Percentiles rank a stretch among this genome's conserved stretches.
These are phyloP conservation scores for Pseudeuparius sepicola DNA, from an alignment of 2,888 invertebrate genomes.

Conservation along the genomic window DNA sequence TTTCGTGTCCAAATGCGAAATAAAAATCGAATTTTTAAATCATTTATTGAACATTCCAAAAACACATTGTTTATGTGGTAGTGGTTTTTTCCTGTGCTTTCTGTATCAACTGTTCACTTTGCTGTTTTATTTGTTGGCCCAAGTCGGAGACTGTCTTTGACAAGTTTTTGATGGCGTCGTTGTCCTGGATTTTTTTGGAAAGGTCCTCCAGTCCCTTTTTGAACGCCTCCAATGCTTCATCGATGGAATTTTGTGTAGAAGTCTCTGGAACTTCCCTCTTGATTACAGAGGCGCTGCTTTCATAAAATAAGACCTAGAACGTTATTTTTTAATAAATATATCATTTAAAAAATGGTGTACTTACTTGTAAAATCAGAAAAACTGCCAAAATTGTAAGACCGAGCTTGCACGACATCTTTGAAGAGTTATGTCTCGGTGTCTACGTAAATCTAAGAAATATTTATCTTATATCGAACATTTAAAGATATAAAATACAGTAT, in stretches of 20 bases:
- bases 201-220: slow-evolving; percentile 26
- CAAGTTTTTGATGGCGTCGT: slow-evolving; percentile 6
- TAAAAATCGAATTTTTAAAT: too few species aligned
- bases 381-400: slow-evolving; percentile 21
- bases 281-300: slow-evolving; percentile 17
- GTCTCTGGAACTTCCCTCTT: slow-evolving; percentile 18
- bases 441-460: too few species aligned
- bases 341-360: slow-evolving; percentile 10
- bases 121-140: slow-evolving; percentile 3
- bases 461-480: too few species aligned
- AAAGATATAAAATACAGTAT: too few species aligned
- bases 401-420: slow-evolving; percentile 27
- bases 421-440: too few species aligned
- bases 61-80: too few species aligned
- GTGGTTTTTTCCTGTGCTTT: too few species aligned
- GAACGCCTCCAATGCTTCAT: slow-evolving; percentile 26
- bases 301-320: slow-evolving; percentile 5
- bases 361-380: slow-evolving; percentile 25
- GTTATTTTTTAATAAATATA: too few species aligned
- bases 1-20: too few species aligned
- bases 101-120: too few species aligned
- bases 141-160: too few species aligned
- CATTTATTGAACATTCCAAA: too few species aligned
- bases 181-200: slow-evolving; percentile 27
- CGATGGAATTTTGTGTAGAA: slow-evolving; percentile 19